phyloP scores from a whole-genome alignment of 2,113 vertebrate species.

The Nannobrachium achirus region DNA sequence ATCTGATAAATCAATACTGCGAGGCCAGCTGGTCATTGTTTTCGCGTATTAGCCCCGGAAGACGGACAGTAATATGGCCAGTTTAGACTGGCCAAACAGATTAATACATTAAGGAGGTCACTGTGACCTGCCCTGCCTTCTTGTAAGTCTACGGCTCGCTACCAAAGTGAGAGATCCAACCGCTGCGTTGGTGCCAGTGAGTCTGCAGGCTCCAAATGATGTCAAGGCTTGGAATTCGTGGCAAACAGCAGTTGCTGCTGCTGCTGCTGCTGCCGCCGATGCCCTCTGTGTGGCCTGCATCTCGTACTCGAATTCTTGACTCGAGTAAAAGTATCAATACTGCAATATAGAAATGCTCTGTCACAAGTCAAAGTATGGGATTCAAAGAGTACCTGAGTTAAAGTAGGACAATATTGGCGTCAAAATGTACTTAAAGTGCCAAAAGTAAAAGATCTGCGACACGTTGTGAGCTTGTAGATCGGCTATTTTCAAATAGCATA shows the following conservation, averaged over 20 bases:
- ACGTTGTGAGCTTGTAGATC: no score
- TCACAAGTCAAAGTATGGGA: no score
- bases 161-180: constrained; percentile 66
- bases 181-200: constrained; percentile 67
- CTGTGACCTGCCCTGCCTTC: constrained; percentile 60
- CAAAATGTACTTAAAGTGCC: no score
- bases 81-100: constrained; percentile 74
- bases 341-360: no score
- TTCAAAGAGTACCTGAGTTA: no score
- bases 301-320: no score
- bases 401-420: no score
- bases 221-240: constrained; percentile 58
- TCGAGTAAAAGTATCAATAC: no score
- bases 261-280: constrained; percentile 57
- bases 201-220: constrained; percentile 64
- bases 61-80: constrained; percentile 76
- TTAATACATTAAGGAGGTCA: constrained; percentile 76
- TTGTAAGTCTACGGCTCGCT: constrained; percentile 71
- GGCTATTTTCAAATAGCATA: no score
- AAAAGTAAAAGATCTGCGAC: no score
- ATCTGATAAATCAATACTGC: constrained; percentile 76
- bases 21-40: constrained; percentile 79
- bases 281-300: no score
- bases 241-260: constrained; percentile 54
- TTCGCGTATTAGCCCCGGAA: constrained; percentile 72